Evolutionary conservation across 2,888 invertebrate species (phyloP).

Genomic region (Campoplex capitator): DNA sequence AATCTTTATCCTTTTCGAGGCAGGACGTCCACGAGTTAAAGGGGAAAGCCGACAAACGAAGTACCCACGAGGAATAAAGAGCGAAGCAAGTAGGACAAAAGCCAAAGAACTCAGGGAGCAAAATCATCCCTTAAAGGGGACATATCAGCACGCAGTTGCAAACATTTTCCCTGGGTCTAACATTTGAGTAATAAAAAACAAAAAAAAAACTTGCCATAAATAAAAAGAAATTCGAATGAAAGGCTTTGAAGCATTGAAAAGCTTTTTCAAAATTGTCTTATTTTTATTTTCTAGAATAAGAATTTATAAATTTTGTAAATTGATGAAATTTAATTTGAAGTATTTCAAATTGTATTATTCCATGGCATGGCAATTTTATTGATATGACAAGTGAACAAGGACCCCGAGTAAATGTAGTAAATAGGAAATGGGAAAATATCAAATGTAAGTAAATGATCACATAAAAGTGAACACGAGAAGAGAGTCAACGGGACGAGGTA

Average conservation of each 20-base stretch:
- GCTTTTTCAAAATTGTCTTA: not conserved
- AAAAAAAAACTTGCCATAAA: not conserved
- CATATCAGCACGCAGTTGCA: constrained; percentile 2
- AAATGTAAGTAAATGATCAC: not conserved
- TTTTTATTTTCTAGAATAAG: not conserved
- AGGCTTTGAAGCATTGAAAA: not conserved
- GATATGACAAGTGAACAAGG: not conserved
- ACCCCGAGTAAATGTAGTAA: not conserved
- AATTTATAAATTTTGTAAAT: not conserved
- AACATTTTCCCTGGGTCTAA: not conserved
- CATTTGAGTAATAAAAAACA: not conserved
- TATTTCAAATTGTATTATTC: not conserved
- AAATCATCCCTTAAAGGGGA: constrained; percentile 41
- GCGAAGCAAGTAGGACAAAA: constrained; percentile 26
- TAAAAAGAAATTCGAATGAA: not conserved
- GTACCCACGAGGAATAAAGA: not conserved
- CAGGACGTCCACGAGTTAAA: constrained; percentile 22
- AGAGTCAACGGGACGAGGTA: not conserved
- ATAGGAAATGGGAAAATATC: not conserved
- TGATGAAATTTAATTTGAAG: not conserved
- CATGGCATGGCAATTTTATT: not conserved
- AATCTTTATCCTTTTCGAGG: constrained; percentile 39
- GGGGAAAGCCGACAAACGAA: not conserved
- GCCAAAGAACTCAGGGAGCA: constrained; percentile 25
- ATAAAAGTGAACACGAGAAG: not conserved